Base-by-base conservation (phyloP, 2,797 vertebrate genomes). In the Falco peregrinus region DNA sequence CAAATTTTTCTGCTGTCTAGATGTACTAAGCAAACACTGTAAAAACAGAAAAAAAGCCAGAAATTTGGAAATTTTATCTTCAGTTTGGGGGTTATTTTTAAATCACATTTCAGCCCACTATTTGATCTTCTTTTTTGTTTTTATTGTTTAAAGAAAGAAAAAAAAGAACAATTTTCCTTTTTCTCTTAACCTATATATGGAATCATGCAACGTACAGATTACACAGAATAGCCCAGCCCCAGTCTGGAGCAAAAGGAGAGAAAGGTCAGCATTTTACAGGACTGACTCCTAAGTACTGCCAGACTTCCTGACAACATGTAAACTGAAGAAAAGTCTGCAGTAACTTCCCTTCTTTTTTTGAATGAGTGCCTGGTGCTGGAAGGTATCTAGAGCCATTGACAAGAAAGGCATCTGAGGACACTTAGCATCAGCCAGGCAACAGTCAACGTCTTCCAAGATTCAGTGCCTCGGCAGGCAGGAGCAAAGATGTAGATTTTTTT, bases 1-100 rank as follows among this genome's bases (percentile, higher is more conserved):
- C 93, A 97, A 51, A 64, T 65, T 97, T 97, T 97, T 98, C 93
- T 97, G 75, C 93, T 77, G 86, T 98, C 97, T 98, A 96, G 86
- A 95, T 97, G 93, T 96, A 93, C 92, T 97, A 96, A 97, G 95
- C 94, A 97, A 97, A 97, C 83, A 59, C 90, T 97, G 88, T 84
- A 96, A 97, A 98, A 97, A 93, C 84, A 97, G 96, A 97, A 97
- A 96, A 93, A 96, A 96, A 89, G 70, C 16, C 86, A 89, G 61
- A 75, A 51, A 91, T 80, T 5, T 76, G 56, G 79, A 85, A 95
- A 76, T 39, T 31, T 5, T 77, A 51, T 87, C 69, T 87, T 89
- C 61, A 25, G 37, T 48, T 48, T 48, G 12, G 54, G 54, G 9
- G 4, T 28, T 61, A 5, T 68, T 73, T 19, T 28, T 22, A 45